Evolutionary conservation across 2,888 invertebrate genomes (phyloP).

Genomic region (Dioctria linearis): DNA sequence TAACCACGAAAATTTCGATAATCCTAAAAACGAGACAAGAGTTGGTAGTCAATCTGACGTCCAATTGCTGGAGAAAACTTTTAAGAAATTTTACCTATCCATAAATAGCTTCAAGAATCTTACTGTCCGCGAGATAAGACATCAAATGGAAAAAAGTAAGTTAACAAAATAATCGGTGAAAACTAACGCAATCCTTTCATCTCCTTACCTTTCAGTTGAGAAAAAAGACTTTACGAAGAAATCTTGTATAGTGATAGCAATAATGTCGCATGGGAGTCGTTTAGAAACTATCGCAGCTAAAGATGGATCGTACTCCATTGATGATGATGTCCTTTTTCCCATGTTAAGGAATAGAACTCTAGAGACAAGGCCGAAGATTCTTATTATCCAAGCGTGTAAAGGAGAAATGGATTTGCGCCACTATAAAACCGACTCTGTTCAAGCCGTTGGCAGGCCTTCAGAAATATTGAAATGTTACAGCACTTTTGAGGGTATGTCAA

Average conservation of each 20-base stretch:
- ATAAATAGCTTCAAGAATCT: constrained; percentile 64
- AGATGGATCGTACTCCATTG: constrained; percentile 66
- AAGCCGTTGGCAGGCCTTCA: constrained; percentile 62
- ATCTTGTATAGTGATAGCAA: constrained; percentile 66
- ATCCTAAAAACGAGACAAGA: constrained; percentile 59
- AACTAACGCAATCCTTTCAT: constrained; percentile 1
- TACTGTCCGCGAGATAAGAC: constrained; percentile 63
- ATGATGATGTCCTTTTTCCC: constrained; percentile 67
- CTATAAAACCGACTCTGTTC: constrained; percentile 23
- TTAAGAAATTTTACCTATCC: constrained; percentile 65
- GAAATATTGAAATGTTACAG: constrained; percentile 70
- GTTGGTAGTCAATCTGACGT: constrained; percentile 66
- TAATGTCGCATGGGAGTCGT: constrained; percentile 67
- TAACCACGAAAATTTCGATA: constrained; percentile 67
- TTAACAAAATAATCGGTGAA: too few relatives aligned
- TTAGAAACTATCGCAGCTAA: constrained; percentile 66
- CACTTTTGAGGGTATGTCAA: constrained; percentile 66
- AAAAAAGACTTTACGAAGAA: constrained; percentile 64
- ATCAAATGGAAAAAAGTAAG: constrained; percentile 65
- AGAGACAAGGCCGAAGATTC: constrained; percentile 66
- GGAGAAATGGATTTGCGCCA: constrained; percentile 63
- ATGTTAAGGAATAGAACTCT: constrained; percentile 66
- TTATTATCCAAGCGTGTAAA: constrained; percentile 70
- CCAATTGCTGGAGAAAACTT: constrained; percentile 62
- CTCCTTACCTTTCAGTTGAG: constrained; percentile 63